Evolutionary conservation across 2,888 invertebrate species (phyloP).

Genomic region (Theretra japonica): DNA sequence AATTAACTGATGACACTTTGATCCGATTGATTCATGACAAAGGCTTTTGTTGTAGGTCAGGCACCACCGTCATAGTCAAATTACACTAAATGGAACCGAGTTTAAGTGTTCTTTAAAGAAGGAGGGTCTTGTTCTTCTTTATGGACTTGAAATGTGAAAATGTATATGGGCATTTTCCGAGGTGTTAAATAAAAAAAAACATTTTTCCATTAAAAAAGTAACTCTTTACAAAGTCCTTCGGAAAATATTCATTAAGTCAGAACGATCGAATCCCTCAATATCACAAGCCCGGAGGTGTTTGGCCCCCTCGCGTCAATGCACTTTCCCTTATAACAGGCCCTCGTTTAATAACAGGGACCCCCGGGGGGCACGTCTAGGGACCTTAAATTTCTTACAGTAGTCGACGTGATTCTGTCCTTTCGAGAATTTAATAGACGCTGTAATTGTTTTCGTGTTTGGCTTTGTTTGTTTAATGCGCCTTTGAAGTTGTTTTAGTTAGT

Average conservation of each 20-base stretch:
- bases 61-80: too few species aligned
- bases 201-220: too few species aligned
- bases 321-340: slow-evolving; percentile 71
- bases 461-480: slow-evolving; percentile 4
- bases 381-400: slow-evolving; percentile 60
- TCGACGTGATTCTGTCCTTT: slow-evolving; percentile 68
- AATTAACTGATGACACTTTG: too few species aligned
- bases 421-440: slow-evolving; percentile 56
- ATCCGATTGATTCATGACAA: too few species aligned
- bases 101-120: too few species aligned
- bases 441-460: slow-evolving; percentile 57
- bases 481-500: neutral
- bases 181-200: too few species aligned
- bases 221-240: neutral
- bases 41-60: too few species aligned
- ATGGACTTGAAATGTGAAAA: too few species aligned
- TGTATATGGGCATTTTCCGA: too few species aligned
- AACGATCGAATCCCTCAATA: slow-evolving; percentile 44
- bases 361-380: slow-evolving; percentile 59
- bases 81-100: too few species aligned
- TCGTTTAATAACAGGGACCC: slow-evolving; percentile 77
- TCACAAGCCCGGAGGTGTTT: slow-evolving; percentile 67
- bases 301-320: slow-evolving; percentile 58
- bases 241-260: neutral
- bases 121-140: too few species aligned